Base-by-base conservation (phyloP, 2,888 invertebrate species). In the Dryobotodes eremita region DNA sequence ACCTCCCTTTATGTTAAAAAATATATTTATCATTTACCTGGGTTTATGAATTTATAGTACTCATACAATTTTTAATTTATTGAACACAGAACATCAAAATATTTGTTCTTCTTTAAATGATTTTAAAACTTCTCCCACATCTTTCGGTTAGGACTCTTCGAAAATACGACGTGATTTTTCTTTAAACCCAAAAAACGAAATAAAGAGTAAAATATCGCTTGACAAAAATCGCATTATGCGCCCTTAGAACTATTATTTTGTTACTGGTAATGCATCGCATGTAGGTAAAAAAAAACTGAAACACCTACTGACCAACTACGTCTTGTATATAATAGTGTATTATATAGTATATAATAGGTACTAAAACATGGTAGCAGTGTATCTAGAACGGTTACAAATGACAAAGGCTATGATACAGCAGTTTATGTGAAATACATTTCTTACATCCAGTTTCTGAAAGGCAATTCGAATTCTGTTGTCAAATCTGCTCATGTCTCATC, bases 401-500 rank as follows among this genome's bases (percentile, higher is more conserved):
- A 53, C n/a, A 73, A 53, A 75, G 20, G 31, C 48, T n/a, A 55
- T 53, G 0, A 46, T 23, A 75, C 48, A 75, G 57, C 36, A 36
- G 42, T 76, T 42, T n/a, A 50, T 59, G 17, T 31, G 13, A 76
- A 73, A 55, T 55, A 20, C 20, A 64, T 75, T 20, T 75, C 26
- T 55, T 64, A 75, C n/a, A 55, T 31, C 13, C 15, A 23, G 23
- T 50, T 61, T n/a, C 70, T 46, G 53, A 73, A 31, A 62, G 17
- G 26, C 23, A 31, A 31, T 65, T 46, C 11, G 1, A 76, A 55
- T 46, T 20, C 50, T 72, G 17, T 7, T 11, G 0, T 42, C 42
- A 17, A 11, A 59, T 75, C 8, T 5, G 23, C 31, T 23, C 15
- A 36, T 10, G 6, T 62, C 23, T 36, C 59, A 20, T 3, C 20